Evolutionary conservation across 1,140 invertebrate species (phyloP).

Genomic region (Pissodes strobi): DNA sequence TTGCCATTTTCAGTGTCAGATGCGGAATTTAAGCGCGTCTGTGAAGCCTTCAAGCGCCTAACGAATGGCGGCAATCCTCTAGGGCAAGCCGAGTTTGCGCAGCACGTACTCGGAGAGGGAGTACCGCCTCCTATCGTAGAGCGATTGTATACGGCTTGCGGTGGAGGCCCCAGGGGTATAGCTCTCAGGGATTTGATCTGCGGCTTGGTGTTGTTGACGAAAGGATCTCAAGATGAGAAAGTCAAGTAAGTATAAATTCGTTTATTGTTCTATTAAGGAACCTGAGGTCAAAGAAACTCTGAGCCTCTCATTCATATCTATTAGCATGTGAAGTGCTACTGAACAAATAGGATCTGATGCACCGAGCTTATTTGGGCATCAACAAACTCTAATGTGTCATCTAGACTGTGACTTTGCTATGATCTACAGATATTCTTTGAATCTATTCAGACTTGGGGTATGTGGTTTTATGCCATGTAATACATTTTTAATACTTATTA

Average conservation of each 20-base stretch:
- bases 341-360: too few species aligned
- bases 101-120: conserved; percentile 82
- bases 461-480: too few species aligned
- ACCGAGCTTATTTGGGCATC: too few species aligned
- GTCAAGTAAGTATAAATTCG: conserved; percentile 81
- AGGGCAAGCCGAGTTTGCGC: conserved; percentile 73
- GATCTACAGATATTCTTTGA: too few species aligned
- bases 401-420: too few species aligned
- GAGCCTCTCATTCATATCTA: too few species aligned
- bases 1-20: conserved; percentile 78
- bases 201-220: conserved; percentile 81
- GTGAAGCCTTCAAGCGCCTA: conserved; percentile 83
- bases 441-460: too few species aligned
- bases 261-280: too few species aligned
- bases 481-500: too few species aligned
- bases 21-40: conserved; percentile 75
- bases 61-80: conserved; percentile 71
- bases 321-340: not conserved
- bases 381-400: too few species aligned
- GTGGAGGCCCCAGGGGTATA: conserved; percentile 79
- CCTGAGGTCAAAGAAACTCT: too few species aligned
- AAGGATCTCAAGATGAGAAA: conserved; percentile 82
- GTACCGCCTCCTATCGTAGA: conserved; percentile 79
- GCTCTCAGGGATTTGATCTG: conserved; percentile 80
- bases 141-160: conserved; percentile 79